Base-by-base conservation (phyloP, 1,140 invertebrate genomes). In the Lepidostoma basale region DNA sequence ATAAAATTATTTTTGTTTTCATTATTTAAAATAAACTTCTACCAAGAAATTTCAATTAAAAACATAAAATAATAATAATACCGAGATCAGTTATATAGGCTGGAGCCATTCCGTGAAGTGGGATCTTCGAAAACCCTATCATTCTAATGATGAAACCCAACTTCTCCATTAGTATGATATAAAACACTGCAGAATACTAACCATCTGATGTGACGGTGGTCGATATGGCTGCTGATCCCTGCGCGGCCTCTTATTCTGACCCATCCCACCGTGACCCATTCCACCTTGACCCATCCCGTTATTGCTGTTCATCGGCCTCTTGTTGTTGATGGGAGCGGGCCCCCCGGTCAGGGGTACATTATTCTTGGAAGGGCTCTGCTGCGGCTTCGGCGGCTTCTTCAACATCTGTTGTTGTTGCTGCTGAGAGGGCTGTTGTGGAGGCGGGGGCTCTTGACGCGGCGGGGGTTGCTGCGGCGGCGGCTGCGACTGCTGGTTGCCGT, bases 261-360 rank as follows among this genome's bases (percentile, higher is more conserved):
- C 23, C 42, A 39, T 66, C 3, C 64, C 64, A n/a, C n/a, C n/a
- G n/a, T n/a, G n/a, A n/a, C n/a, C n/a, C n/a, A n/a, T n/a, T n/a
- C n/a, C n/a, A n/a, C 12, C 52, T 56, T 47, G 42, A 25, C 47
- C 56, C 40, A 47, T 60, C 40, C n/a, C 30, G 9, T 16, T 39
- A 23, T 40, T 42, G 52, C 45, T 39, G 16, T 56, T 69, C 40
- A 69, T 63, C 12, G 68, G 62, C 8, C 63, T 47, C 14, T 47
- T 58, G 16, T 23, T 66, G 16, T 44, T 26, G n/a, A 42, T 26
- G 4, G 45, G 42, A 6, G 39, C 30, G 45, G 63, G 54, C 12
- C 68, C 68, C 1, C 62, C 58, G 18, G 45, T 70, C 1, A 45
- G 25, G 18, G 56, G 42, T 6, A 54, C 25, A 8, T 65, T 59